Evolutionary conservation across 2,113 vertebrate genomes (phyloP), one percentile per base, ranked within the genome.

Genomic region (Misgurnus mizolepis): DNA sequence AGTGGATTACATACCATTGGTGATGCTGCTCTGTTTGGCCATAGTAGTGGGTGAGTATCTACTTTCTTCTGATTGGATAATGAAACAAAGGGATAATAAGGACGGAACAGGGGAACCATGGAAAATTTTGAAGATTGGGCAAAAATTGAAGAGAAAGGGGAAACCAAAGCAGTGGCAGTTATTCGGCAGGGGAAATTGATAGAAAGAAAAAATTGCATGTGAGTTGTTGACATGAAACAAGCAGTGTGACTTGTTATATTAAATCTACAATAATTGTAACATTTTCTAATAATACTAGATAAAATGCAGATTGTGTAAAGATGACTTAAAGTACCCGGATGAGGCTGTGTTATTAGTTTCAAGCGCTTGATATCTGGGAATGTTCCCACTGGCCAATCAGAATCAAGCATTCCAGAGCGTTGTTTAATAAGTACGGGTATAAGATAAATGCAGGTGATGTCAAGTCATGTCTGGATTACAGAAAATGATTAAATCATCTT

Each of bases 1-100:
- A 83, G 82, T 84, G 58, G 7, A 15, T 91, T 89, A 93, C 93
- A 83, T 92, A 94, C 93, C 91, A 90, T 92, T 92, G 88, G 90
- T 92, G 90, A 92, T 86, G 87, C 86, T 86, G 88, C 83, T 90
- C 84, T 91, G 80, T 90, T 82, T 90, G 87, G 88, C 91, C 76
- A 89, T 91, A 84, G 85, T 62, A 80, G 76, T 83, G 88, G 82
- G 84, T 76, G 87, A 89, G 85, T 91, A 87, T 90, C 86, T 83
- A 90, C 83, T 88, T 70, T 89, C 91, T 75, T 92, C 93, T 94
- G 91, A 88, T 89, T 81, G 80, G 85, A 83, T 49, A 71, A 77
- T 10, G 80, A 78, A 55, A 78, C 43, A 70, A 68, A 58, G 56
- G 82, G 79, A 72, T 75, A 65, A 67, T 79, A 76, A 66, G 78